Percentiles rank a stretch among this genome's conserved stretches.
Evolutionary conservation across 2,113 vertebrate genomes (phyloP).

Genomic region (Syngnathus scovelli): DNA sequence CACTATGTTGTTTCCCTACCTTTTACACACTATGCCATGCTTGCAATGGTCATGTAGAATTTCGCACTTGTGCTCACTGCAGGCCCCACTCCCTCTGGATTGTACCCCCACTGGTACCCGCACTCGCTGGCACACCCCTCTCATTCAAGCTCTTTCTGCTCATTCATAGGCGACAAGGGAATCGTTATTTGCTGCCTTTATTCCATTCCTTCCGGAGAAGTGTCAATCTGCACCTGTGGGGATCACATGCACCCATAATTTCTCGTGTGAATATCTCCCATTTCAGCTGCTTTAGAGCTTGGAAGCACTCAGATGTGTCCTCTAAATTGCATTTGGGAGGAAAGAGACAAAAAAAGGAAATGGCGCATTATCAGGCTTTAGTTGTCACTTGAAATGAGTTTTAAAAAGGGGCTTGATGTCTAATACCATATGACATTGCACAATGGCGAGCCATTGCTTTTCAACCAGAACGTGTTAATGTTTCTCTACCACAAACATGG

Average conservation of each 20-base stretch:
- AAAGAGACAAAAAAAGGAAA: slow-evolving; percentile 25
- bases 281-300: slow-evolving; percentile 34
- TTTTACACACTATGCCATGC: slow-evolving; percentile 4
- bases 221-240: slow-evolving; percentile 46
- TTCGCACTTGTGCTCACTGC: slow-evolving; percentile 39
- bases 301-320: slow-evolving; percentile 43
- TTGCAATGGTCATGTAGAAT: slow-evolving; percentile 25
- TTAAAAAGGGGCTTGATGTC: slow-evolving; percentile 14
- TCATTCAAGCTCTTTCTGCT: slow-evolving; percentile 27
- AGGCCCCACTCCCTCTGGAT: slow-evolving; percentile 17
- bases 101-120: slow-evolving; percentile 20
- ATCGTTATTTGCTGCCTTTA: slow-evolving; percentile 43
- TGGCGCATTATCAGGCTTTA: slow-evolving; percentile 30
- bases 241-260: slow-evolving; percentile 11
- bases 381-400: slow-evolving; percentile 20
- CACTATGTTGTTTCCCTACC: neutral
- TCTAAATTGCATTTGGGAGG: slow-evolving; percentile 38
- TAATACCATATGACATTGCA: slow-evolving; percentile 6
- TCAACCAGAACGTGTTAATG: slow-evolving; percentile 12
- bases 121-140: slow-evolving; percentile 6
- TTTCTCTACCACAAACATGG: neutral
- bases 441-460: slow-evolving; percentile 15
- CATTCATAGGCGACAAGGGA: slow-evolving; percentile 48
- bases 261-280: slow-evolving; percentile 25
- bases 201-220: slow-evolving; percentile 45